These are phyloP conservation scores for Quadroppia sp. DNA, from an alignment of 2,888 invertebrate genomes.

Conservation along the genomic window DNA sequence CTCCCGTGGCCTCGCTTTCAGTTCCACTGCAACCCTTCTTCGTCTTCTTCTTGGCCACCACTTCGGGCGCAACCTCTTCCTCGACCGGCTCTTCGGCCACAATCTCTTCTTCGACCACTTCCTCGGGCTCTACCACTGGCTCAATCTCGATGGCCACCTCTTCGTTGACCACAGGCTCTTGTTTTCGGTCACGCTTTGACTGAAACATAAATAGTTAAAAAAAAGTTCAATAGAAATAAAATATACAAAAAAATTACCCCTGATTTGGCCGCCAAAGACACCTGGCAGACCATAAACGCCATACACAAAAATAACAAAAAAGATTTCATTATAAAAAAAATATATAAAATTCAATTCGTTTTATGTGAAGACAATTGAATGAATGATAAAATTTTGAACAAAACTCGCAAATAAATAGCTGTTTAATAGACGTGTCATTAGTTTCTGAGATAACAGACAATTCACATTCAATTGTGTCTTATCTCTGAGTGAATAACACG, in stretches of 20 bases:
- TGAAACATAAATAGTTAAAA: background rate
- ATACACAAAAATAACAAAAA: too few species aligned
- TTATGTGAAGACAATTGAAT: background rate
- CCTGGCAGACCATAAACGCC: too few species aligned
- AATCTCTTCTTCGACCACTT: background rate
- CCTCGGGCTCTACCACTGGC: background rate
- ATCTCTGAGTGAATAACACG: background rate
- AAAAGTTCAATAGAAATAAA: background rate
- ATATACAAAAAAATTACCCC: background rate
- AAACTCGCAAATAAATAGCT: slow-evolving; percentile 13
- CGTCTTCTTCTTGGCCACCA: background rate
- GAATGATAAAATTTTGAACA: background rate
- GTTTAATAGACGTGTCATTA: slow-evolving; percentile 31
- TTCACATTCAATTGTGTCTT: too few species aligned
- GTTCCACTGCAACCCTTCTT: background rate
- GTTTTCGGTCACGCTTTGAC: slow-evolving; percentile 6
- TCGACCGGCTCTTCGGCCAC: background rate
- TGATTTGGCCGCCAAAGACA: background rate
- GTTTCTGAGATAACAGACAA: background rate
- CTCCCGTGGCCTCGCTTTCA: background rate
- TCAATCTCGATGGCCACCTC: background rate
- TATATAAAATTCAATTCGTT: background rate
- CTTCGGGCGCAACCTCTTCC: background rate
- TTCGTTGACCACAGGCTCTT: background rate
- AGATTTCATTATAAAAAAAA: background rate